Evolutionary conservation across 2,888 invertebrate species (phyloP).

Genomic region (Hirtodrosophila histrioides): DNA sequence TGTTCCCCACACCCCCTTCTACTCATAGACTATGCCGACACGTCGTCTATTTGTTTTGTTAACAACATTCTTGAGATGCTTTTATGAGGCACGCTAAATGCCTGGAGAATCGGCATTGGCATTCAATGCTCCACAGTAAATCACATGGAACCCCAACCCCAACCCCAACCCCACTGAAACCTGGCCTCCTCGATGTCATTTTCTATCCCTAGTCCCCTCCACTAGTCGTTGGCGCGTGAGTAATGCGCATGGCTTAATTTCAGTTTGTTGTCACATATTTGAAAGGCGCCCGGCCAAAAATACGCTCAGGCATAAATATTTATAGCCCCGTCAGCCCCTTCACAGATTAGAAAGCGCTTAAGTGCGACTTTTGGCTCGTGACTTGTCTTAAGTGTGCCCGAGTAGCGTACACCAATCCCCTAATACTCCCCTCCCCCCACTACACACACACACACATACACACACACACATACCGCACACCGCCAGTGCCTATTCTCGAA

Average conservation of each 20-base stretch:
- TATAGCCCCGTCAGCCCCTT: conserved; percentile 64
- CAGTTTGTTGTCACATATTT: conserved; percentile 76
- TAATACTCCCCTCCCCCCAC: conserved; percentile 3
- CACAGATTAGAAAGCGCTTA: conserved; percentile 78
- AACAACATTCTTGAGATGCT: conserved; percentile 77
- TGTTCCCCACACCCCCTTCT: not conserved
- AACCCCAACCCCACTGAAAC: conserved; percentile 12
- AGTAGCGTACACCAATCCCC: not conserved
- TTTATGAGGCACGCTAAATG: conserved; percentile 73
- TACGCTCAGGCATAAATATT: conserved; percentile 62
- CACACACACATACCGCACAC: not conserved
- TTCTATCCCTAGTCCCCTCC: not conserved
- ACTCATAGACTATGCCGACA: conserved; percentile 9
- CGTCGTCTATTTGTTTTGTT: conserved; percentile 70
- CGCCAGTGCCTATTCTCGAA: conserved; percentile 34
- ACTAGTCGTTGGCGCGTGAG: conserved; percentile 60
- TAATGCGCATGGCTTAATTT: conserved; percentile 76
- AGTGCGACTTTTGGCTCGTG: conserved; percentile 82
- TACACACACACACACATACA: not conserved
- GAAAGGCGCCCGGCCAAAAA: conserved; percentile 42
- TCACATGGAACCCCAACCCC: conserved; percentile 58
- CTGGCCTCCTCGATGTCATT: not conserved
- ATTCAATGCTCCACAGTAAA: conserved; percentile 53
- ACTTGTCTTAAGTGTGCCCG: conserved; percentile 76
- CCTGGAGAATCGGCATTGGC: conserved; percentile 30